Conservation (phyloP, 2,888 invertebrate species). For the Pterostichus niger region DNA sequence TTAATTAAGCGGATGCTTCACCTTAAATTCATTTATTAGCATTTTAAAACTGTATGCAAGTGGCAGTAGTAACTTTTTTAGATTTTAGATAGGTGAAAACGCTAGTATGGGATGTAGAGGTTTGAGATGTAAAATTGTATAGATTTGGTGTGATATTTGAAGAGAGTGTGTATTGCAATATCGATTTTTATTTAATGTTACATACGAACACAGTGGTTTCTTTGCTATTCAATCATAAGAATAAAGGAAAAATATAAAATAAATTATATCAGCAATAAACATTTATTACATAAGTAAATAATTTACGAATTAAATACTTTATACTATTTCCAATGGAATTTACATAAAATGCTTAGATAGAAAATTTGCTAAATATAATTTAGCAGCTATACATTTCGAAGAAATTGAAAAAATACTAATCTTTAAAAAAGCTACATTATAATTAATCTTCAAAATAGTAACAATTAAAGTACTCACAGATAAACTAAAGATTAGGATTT, state of each 20-base stretch:
- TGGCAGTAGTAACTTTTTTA: no score
- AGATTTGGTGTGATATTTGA: constrained; percentile 2
- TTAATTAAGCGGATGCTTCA: no score
- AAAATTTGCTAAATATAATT: constrained; percentile 65
- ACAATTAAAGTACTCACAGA: constrained; percentile 61
- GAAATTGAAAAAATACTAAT: constrained; percentile 64
- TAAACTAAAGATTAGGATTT: constrained; percentile 71
- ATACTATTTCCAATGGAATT: constrained; percentile 66
- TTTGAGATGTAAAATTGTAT: neutral
- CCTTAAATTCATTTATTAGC: no score
- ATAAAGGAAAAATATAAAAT: constrained; percentile 47
- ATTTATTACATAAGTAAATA: constrained; percentile 66
- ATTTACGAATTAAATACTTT: constrained; percentile 65
- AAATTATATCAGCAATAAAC: constrained; percentile 63
- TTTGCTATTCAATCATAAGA: constrained; percentile 11
- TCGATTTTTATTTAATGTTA: constrained; percentile 41
- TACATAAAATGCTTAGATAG: constrained; percentile 63
- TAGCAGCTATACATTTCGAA: constrained; percentile 65
- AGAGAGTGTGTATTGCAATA: constrained; percentile 6
- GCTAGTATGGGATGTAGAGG: no score
- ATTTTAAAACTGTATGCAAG: no score
- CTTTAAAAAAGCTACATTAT: constrained; percentile 65
- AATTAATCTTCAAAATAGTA: constrained; percentile 54
- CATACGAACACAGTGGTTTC: constrained; percentile 50
- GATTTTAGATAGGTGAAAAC: no score